phyloP scores from a whole-genome alignment of 2,888 invertebrate genomes.

The Xestoiulus laeticollis region DNA sequence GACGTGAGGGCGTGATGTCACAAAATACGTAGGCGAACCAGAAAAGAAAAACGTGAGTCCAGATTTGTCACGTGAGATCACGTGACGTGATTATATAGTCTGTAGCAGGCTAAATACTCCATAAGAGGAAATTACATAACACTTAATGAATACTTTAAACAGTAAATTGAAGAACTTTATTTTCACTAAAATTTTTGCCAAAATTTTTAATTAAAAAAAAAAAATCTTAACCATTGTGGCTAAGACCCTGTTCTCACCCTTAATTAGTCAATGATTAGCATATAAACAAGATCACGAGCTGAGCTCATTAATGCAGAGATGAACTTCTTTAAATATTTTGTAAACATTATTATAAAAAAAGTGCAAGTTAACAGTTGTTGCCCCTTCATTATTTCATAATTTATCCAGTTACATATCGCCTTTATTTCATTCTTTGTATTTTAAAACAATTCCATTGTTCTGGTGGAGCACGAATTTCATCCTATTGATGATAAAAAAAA shows the following conservation, averaged over 20 bases:
- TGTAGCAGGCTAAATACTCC: too few species aligned
- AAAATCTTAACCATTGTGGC: not conserved
- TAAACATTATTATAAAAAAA: not conserved
- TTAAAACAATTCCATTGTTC: slow-evolving; percentile 1
- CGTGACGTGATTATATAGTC: too few species aligned
- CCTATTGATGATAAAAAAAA: not conserved
- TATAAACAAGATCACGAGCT: not conserved
- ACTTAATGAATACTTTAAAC: too few species aligned
- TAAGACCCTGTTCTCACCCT: not conserved
- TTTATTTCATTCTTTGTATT: not conserved
- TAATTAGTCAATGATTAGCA: not conserved
- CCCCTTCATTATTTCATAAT: slow-evolving; percentile 29
- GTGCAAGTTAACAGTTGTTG: not conserved
- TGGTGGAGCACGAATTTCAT: not conserved
- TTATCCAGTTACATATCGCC: slow-evolving; percentile 15
- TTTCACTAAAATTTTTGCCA: not conserved
- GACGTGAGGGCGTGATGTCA: too few species aligned
- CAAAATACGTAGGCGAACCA: too few species aligned
- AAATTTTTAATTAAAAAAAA: not conserved
- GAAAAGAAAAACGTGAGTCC: too few species aligned
- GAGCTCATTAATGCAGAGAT: not conserved
- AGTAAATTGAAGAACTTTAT: too few species aligned
- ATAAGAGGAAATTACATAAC: not conserved
- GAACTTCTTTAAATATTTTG: not conserved
- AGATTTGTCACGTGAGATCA: too few species aligned